Percentiles rank a stretch among this genome's conserved stretches.
These are phyloP conservation scores for Scaptomyza montana DNA, from an alignment of 1,140 invertebrate genomes.

Conservation along the genomic window DNA sequence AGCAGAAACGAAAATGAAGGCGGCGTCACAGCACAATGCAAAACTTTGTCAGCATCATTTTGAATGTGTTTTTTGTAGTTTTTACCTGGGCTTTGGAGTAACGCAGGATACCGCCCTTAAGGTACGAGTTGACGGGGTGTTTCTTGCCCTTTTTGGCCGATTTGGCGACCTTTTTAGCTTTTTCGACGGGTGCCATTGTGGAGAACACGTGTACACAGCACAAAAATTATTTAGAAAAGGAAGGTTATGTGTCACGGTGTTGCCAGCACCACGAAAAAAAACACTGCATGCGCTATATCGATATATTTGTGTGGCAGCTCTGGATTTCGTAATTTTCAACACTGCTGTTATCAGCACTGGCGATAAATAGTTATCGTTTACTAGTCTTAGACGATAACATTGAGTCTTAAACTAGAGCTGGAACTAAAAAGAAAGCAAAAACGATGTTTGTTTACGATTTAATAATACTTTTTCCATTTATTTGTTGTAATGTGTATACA, in stretches of 20 bases:
- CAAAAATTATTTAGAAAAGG: slow-evolving; percentile 83
- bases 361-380: slow-evolving; percentile 5
- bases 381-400: neutral
- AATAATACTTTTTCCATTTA: slow-evolving; percentile 80
- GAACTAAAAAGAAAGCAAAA: neutral
- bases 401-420: neutral
- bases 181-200: slow-evolving; percentile 83
- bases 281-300: slow-evolving; percentile 22
- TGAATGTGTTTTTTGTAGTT: slow-evolving; percentile 39
- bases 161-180: slow-evolving; percentile 82
- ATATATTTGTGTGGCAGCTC: slow-evolving; percentile 16
- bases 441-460: slow-evolving; percentile 55
- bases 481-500: slow-evolving; percentile 76
- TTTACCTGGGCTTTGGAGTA: slow-evolving; percentile 83
- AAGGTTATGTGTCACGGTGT: slow-evolving; percentile 75
- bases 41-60: slow-evolving; percentile 12
- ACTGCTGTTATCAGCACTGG: slow-evolving; percentile 2
- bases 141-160: slow-evolving; percentile 80
- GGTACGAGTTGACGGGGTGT: slow-evolving; percentile 77
- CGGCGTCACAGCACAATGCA: slow-evolving; percentile 30
- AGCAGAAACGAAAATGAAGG: neutral
- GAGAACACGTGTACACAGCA: slow-evolving; percentile 84
- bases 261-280: slow-evolving; percentile 47
- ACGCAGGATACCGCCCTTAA: slow-evolving; percentile 80
- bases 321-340: slow-evolving; percentile 1